Percentiles rank a stretch among this genome's conserved stretches.
Evolutionary conservation across 1,140 invertebrate genomes (phyloP).

Genomic region (Triops longicaudatus): DNA sequence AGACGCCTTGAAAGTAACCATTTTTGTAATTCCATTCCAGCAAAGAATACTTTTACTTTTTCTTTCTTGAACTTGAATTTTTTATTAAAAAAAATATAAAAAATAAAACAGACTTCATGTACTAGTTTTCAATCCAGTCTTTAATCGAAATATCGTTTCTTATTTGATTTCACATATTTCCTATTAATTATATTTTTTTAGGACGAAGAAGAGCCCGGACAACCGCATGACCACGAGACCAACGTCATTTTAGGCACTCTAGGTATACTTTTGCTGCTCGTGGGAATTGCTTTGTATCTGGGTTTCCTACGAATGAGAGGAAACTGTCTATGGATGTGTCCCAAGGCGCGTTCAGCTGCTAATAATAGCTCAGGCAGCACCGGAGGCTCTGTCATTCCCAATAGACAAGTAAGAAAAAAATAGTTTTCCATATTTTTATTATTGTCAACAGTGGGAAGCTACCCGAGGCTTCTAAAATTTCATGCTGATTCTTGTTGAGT

Average conservation of each 20-base stretch:
- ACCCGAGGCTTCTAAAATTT: no score
- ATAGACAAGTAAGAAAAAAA: neutral
- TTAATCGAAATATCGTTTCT: no score
- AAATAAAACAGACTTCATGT: no score
- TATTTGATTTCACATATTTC: no score
- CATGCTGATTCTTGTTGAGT: no score
- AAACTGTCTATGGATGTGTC: constrained; percentile 18
- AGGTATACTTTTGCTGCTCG: constrained; percentile 21
- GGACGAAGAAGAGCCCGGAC: constrained; percentile 13
- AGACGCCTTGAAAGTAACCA: neutral
- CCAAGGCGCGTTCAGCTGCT: neutral
- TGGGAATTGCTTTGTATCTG: constrained; percentile 24
- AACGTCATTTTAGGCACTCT: constrained; percentile 26
- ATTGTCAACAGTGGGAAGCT: no score
- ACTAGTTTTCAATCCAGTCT: no score
- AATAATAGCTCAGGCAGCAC: neutral
- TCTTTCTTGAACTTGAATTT: no score
- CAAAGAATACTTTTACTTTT: no score
- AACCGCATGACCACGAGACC: constrained; percentile 23
- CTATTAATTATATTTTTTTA: no score
- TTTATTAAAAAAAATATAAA: no score
- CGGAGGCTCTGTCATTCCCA: neutral
- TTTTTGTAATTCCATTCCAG: no score
- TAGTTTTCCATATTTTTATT: neutral
- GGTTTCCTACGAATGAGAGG: constrained; percentile 23